These are phyloP conservation scores for Orcinus orca DNA, from an alignment of 2,113 vertebrate genomes.

Conservation along the genomic window DNA sequence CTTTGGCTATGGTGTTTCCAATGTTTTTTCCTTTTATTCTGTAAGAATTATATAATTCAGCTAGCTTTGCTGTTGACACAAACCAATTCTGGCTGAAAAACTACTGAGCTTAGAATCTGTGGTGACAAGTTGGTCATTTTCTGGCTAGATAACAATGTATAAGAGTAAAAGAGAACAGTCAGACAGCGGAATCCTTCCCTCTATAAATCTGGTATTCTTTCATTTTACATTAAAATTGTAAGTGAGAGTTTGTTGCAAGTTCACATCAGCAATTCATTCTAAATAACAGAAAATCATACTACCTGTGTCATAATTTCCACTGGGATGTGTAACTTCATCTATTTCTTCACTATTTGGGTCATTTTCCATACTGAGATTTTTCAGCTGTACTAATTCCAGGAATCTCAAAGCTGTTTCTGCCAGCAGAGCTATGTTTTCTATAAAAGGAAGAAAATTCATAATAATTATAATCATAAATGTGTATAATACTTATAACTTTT, in stretches of 20 bases:
- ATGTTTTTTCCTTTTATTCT: neutral
- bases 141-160: neutral
- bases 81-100: conserved; percentile 25
- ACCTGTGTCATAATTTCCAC: conserved; percentile 98
- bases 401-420: conserved; percentile 97
- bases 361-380: conserved; percentile 94
- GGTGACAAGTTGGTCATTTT: neutral
- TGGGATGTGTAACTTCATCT: conserved; percentile 92
- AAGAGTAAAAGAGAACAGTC: neutral
- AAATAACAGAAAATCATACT: neutral
- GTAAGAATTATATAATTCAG: neutral
- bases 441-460: neutral
- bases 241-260: neutral
- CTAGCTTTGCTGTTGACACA: neutral
- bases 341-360: conserved; percentile 92
- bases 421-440: conserved; percentile 97
- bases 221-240: neutral
- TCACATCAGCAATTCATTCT: neutral
- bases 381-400: conserved; percentile 96
- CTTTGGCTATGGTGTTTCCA: neutral
- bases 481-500: neutral
- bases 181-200: neutral
- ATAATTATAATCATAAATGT: neutral
- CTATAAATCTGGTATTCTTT: neutral
- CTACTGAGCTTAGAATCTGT: neutral